Conservation (phyloP, 2,888 invertebrate genomes). For the Hedya salicella region DNA sequence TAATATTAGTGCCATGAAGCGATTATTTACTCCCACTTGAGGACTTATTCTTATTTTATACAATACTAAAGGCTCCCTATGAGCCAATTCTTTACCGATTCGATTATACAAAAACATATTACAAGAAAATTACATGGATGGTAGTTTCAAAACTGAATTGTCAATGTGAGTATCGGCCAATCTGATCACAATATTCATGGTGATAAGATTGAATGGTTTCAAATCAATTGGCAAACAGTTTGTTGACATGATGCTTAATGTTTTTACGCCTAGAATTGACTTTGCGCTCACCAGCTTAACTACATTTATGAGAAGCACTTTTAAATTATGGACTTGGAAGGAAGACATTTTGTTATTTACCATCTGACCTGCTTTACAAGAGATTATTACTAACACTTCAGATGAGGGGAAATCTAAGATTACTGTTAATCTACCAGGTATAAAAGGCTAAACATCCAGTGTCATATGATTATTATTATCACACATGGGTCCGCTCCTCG, state of each 20-base stretch:
- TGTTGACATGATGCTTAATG: neutral
- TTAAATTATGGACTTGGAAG: neutral
- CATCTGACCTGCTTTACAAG: neutral
- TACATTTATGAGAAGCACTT: neutral
- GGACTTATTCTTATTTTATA: neutral
- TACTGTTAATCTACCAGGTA: too few relatives aligned
- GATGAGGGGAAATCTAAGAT: too few relatives aligned
- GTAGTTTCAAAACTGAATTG: too few relatives aligned
- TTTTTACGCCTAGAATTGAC: neutral
- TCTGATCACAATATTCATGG: neutral
- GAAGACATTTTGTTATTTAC: neutral
- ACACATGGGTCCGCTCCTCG: too few relatives aligned
- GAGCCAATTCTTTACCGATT: neutral
- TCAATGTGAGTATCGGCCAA: too few relatives aligned
- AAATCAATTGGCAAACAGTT: neutral
- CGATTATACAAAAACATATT: neutral
- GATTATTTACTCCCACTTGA: neutral
- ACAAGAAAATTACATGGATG: neutral
- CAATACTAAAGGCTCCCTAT: neutral
- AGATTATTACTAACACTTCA: neutral
- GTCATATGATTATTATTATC: too few relatives aligned
- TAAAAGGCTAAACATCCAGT: too few relatives aligned
- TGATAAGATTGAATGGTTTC: neutral
- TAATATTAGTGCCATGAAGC: neutral
- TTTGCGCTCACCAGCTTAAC: neutral